Evolutionary conservation across 2,888 invertebrate genomes (phyloP), one percentile per base, ranked within the genome.

Genomic region (Keiferia lycopersicella): DNA sequence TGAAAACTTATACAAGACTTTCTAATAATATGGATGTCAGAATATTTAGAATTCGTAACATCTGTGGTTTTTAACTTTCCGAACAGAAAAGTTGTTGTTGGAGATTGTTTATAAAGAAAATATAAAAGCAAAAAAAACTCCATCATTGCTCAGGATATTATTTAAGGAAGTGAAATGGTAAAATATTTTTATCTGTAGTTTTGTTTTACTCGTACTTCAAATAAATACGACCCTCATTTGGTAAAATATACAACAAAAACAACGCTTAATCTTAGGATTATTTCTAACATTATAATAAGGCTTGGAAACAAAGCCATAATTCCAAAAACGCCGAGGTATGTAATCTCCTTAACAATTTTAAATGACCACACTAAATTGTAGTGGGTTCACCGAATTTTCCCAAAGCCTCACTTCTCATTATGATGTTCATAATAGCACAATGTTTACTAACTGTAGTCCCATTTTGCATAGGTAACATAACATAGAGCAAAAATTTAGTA

Each of bases 31-130:
- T 6, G 26, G 18, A 62, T 39, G 20, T 11, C 10, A 50, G 50
- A 57, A 10, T 22, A 51, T 62, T 51, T 59, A 41, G 59, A 64
- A 59, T 66, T 38, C 34, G 26, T 14, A 50, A 59, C 51, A 61
- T 34, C 3, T 51, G 38, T 14, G 38, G 16, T 34, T 48, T 39
- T 6, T 57, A 61, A 64, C 61, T 64, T 61, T 61, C 16, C 16
- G 45, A 22, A 0, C 41, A 11, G n/a, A 45, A 59, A 39, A 20
- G 34, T 39, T 39, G 1, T 59, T 51, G 18, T 14, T 14, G 41
- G 14, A 14, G 12, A 41, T 41, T n/a, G n/a, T n/a, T n/a, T 14
- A 41, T 14, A 41, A 41, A 41, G 14, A 14, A 41, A 41, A 41
- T 14, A 26, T 26, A 26, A 26, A 4, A 6, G 12, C n/a, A 41